Evolutionary conservation across 2,797 vertebrate genomes (phyloP).

Genomic region (Lepus townsendii): DNA sequence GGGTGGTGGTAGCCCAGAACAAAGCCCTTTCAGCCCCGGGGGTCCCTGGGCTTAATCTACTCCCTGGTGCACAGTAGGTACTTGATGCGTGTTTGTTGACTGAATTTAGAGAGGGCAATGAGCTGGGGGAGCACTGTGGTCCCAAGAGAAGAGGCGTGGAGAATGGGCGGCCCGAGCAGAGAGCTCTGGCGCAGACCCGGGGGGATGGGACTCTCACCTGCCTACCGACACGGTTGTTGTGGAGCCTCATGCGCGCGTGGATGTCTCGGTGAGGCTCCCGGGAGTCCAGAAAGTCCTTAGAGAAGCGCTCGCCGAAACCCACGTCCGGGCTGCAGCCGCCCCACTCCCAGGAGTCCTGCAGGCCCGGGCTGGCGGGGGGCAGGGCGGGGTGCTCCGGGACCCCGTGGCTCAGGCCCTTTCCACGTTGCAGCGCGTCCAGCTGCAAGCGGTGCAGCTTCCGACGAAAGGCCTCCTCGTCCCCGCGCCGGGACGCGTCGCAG

Average conservation of each 20-base stretch:
- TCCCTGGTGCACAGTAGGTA: neutral
- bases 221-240: constrained; percentile 98
- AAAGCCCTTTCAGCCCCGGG: neutral
- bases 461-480: constrained; percentile 97
- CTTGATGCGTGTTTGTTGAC: neutral
- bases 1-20: neutral
- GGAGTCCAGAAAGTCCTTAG: constrained; percentile 98
- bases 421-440: constrained; percentile 96
- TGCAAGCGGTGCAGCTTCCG: constrained; percentile 96
- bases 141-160: neutral
- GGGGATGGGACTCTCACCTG: constrained; percentile 92
- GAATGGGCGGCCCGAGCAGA: no score
- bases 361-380: constrained; percentile 93
- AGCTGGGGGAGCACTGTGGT: neutral
- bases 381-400: constrained; percentile 94
- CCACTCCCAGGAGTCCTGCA: constrained; percentile 99
- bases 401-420: constrained; percentile 98
- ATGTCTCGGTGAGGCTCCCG: constrained; percentile 98
- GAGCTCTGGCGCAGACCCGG: rapidly evolving
- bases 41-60: neutral
- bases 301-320: constrained; percentile 98
- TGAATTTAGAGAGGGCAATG: neutral
- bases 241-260: constrained; percentile 98
- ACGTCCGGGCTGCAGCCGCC: constrained; percentile 98
- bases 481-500: constrained; percentile 96